phyloP scores from a whole-genome alignment of 2,797 vertebrate genomes.

The Phoeniculus purpureus region DNA sequence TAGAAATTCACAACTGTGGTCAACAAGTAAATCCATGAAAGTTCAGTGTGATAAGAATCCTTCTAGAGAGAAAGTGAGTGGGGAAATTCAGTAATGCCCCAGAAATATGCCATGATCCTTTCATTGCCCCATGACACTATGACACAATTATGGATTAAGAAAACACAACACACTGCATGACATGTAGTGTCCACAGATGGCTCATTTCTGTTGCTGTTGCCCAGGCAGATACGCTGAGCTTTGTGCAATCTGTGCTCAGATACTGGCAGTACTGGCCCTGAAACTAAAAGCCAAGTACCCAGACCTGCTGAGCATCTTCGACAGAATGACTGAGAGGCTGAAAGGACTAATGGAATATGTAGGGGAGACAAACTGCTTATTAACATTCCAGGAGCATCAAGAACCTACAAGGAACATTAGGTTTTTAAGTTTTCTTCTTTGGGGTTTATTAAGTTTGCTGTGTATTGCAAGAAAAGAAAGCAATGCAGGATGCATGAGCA shows the following conservation, averaged over 20 bases:
- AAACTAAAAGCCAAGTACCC: background rate
- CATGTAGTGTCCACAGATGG: background rate
- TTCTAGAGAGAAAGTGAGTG: background rate
- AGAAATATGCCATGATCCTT: background rate
- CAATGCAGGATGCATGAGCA: background rate
- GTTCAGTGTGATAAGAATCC: background rate
- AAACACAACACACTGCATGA: background rate
- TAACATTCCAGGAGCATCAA: background rate
- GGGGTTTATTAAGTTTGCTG: background rate
- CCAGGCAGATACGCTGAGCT: background rate
- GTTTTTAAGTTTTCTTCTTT: background rate
- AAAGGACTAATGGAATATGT: background rate
- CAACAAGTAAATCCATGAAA: background rate
- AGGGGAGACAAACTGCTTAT: background rate
- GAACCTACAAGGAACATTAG: background rate
- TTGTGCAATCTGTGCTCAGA: background rate
- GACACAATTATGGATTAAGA: background rate
- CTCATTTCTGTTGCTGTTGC: background rate
- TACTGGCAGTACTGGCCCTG: background rate
- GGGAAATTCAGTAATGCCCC: background rate
- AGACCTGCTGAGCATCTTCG: background rate
- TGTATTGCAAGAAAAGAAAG: constrained; percentile 8
- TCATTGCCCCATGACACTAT: background rate
- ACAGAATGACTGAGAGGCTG: background rate
- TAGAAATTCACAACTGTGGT: background rate